phyloP scores from a whole-genome alignment of 2,888 invertebrate genomes.

The Plebejus argus region DNA sequence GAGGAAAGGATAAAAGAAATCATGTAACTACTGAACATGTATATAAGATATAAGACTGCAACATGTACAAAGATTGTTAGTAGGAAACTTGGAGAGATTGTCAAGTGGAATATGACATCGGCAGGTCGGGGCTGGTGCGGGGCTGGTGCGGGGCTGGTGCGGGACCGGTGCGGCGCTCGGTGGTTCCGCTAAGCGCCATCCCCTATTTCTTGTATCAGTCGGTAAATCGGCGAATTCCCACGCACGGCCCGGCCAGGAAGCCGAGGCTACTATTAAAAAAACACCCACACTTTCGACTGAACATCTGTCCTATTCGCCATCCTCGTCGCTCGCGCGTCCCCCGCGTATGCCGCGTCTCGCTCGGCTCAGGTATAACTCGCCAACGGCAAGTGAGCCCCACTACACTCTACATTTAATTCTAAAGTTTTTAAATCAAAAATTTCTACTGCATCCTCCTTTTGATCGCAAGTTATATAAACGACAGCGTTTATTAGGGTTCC shows the following conservation, averaged over 20 bases:
- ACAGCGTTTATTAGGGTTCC: too few relatives aligned
- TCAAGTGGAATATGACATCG: not conserved
- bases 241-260: constrained; percentile 58
- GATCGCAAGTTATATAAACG: not conserved
- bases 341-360: constrained; percentile 42
- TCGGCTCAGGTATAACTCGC: constrained; percentile 51
- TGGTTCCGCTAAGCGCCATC: constrained; percentile 36
- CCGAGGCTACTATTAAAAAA: constrained; percentile 54
- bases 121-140: not conserved
- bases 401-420: not conserved
- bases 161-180: not conserved
- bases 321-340: constrained; percentile 43
- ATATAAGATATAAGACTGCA: not conserved
- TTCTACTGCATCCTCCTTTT: not conserved
- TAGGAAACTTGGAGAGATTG: not conserved
- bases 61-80: not conserved
- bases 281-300: constrained; percentile 68
- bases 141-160: not conserved
- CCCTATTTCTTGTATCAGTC: constrained; percentile 37
- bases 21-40: not conserved
- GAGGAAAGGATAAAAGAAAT: not conserved
- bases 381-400: constrained; percentile 41
- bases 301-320: constrained; percentile 64
- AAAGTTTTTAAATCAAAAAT: not conserved
- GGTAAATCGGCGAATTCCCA: constrained; percentile 50